These are phyloP conservation scores for Anabacerthia variegaticeps DNA, from an alignment of 2,797 vertebrate genomes.

Conservation along the genomic window DNA sequence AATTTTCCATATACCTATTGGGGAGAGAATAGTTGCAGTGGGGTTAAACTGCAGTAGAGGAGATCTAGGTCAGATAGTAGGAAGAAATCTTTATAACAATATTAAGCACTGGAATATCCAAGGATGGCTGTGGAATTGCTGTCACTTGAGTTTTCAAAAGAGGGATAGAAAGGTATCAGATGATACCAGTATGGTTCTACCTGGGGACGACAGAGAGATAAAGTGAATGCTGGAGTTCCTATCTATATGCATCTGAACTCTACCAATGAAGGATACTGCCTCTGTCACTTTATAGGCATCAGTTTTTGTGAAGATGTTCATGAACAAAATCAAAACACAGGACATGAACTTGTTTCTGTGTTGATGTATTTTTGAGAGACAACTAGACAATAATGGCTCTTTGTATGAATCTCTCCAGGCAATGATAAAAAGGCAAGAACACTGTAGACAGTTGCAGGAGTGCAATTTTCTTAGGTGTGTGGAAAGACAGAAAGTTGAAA, in stretches of 20 bases:
- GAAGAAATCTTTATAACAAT: neutral
- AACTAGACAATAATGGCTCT: neutral
- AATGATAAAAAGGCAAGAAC: neutral
- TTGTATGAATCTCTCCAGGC: neutral
- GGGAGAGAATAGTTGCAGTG: neutral
- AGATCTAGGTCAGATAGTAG: neutral
- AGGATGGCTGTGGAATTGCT: neutral
- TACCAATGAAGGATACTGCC: too few species aligned
- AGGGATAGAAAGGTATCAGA: neutral
- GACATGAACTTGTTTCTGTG: accelerated
- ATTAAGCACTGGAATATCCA: neutral
- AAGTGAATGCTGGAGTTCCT: neutral
- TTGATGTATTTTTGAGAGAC: neutral
- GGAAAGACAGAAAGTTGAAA: neutral
- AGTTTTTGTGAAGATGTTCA: neutral
- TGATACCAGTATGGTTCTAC: neutral
- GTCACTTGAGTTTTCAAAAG: neutral
- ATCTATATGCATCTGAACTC: neutral
- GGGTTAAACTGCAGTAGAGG: neutral
- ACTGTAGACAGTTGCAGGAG: neutral
- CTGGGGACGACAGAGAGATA: neutral
- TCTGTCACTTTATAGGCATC: neutral
- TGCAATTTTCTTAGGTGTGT: neutral
- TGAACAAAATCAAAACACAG: neutral
- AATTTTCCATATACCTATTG: neutral